Base-by-base conservation (phyloP, 2,113 vertebrate species). In the Chlorodrepanis virens region DNA sequence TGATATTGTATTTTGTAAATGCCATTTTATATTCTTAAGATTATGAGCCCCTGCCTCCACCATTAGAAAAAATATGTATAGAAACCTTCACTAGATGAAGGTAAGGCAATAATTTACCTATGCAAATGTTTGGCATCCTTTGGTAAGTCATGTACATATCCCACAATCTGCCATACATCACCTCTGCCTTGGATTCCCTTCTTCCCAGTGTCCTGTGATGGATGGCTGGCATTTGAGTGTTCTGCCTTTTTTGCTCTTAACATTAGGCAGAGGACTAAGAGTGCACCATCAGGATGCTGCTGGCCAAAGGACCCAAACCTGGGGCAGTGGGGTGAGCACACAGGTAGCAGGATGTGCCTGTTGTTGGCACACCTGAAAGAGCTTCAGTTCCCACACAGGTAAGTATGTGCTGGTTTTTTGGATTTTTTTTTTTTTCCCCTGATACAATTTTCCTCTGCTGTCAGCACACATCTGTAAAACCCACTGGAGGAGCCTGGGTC, bases 211-310 rank as follows among this genome's bases (percentile, higher is more conserved):
- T 84, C 77, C 94, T 64, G 20, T 33, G 77, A 23, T 81, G 68
- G 94, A 79, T 47, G 85, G 81, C 89, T 96, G 91, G 94, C 84
- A 5, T 95, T 95, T 97, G 94, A 97, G 96, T 68, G 74, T 96
- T 94, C 89, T 96, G 94, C 96, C 5, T 96, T 96, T 97, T 97
- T 95, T 96, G 96, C 95, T 96, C 96, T 95, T 91, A 67, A 97
- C 83, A 96, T 95, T 96, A 97, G 96, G 95, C 95, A 97, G 91
- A 95, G 95, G 94, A 96, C 93, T 86, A 77, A 52, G 96, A 84
- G 74, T 91, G 87, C 96, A 79, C 91, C 95, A 90, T 95, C 89
- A 95, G 94, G 91, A 96, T 94, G 93, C 92, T 92, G 85, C 96
- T 95, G 95, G 83, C 95, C 95, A 94, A 94, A 96, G 91, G 83